Base-by-base conservation (phyloP, 2,113 vertebrate species). In the Falco punctatus region DNA sequence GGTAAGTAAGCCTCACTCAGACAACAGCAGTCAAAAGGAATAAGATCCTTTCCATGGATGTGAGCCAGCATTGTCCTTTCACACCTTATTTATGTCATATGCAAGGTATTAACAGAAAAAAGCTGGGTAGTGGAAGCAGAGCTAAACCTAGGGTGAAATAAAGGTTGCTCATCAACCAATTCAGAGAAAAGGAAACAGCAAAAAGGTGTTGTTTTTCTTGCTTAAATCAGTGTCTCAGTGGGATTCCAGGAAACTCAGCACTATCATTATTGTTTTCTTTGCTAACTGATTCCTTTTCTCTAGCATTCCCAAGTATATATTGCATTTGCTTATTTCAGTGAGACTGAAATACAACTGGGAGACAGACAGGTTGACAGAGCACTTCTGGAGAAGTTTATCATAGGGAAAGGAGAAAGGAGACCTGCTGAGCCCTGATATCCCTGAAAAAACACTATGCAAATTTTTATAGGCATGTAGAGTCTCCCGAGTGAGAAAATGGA, bases 161-260 rank as follows among this genome's bases (percentile, higher is more conserved):
- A 86, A 77, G 73, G 67, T 38, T 65, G 49, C 69, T 85, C 91
- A 51, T 73, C 92, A 85, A 46, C 83, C 79, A 86, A 65, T 27
- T 44, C 81, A n/a, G 89, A 89, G 86, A 32, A 69, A 65, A 89
- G 44, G 83, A 74, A 81, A n/a, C 48, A 38, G 86, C 42, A 66
- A 46, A 81, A 85, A 49, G 65, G 51, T 58, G 86, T 90, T 83
- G 74, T 80, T 95, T 96, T 71, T 71, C 88, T 79, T 74, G 80
- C 77, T 75, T 70, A 94, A 74, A 90, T 95, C 95, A 92, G 73
- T 20, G 81, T 73, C 91, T 74, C 91, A 20, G 89, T 21, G 11
- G 94, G 96, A 64, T 38, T n/a, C 89, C 59, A 80, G 71, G 79
- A 70, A 95, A 70, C 67, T 51, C 28, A 0, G 91, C 54, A 19